These are phyloP conservation scores for Ferdinandea cuprea DNA, from an alignment of 2,888 invertebrate genomes.

Conservation along the genomic window DNA sequence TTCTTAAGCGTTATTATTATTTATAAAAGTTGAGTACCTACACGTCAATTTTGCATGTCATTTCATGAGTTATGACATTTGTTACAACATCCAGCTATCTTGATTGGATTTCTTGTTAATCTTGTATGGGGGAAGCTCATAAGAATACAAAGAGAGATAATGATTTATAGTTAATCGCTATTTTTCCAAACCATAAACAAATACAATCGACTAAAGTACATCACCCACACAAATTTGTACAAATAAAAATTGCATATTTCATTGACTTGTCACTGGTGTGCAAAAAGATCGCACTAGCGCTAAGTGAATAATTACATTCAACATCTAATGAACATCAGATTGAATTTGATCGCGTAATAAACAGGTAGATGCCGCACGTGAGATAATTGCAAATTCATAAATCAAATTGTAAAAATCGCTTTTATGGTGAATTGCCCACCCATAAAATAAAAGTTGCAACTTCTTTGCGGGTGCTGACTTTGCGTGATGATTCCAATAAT, in stretches of 20 bases:
- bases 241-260: constrained; percentile 34
- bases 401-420: constrained; percentile 40
- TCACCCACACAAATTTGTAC: constrained; percentile 35
- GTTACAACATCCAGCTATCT: too few species aligned
- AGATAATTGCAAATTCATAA: constrained; percentile 27
- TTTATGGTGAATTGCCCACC: constrained; percentile 7
- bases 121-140: too few species aligned
- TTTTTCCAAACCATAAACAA: constrained; percentile 53
- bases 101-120: too few species aligned
- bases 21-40: too few species aligned
- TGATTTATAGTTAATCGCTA: neutral
- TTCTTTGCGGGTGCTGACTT: constrained; percentile 17
- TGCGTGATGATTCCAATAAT: constrained; percentile 31
- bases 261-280: constrained; percentile 44
- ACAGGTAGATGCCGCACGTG: constrained; percentile 9
- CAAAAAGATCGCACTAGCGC: constrained; percentile 25
- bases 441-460: neutral
- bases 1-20: too few species aligned
- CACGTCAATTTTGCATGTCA: too few species aligned
- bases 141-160: too few species aligned
- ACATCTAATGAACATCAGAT: constrained; percentile 10
- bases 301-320: constrained; percentile 51
- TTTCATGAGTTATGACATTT: too few species aligned
- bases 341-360: constrained; percentile 21
- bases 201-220: constrained; percentile 30